Evolutionary conservation across 2,113 vertebrate genomes (phyloP).

Genomic region (Machaerirhynchus nigripectus): DNA sequence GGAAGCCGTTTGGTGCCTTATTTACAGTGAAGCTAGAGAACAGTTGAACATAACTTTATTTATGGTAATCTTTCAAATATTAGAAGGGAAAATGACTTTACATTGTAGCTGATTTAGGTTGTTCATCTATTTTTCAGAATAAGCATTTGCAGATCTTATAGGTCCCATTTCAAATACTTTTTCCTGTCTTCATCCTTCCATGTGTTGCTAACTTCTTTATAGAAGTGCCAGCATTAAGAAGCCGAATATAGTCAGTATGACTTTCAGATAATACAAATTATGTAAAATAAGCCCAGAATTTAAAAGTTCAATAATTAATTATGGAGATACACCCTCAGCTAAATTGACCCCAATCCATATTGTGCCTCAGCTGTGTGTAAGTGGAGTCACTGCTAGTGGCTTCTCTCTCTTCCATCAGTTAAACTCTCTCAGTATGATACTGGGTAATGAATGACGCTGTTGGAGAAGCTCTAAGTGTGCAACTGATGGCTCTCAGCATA

Average conservation of each 20-base stretch:
- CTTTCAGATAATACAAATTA: not conserved
- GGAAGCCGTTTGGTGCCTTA: not conserved
- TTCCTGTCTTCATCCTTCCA: not conserved
- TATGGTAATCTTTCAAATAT: not conserved
- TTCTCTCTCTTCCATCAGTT: not conserved
- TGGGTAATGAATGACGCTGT: not conserved
- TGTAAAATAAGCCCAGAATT: not conserved
- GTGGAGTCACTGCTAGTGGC: not conserved
- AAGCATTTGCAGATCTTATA: not conserved
- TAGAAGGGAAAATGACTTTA: not conserved
- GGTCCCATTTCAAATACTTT: not conserved
- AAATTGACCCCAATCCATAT: not conserved
- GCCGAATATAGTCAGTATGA: not conserved
- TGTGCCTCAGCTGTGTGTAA: not conserved
- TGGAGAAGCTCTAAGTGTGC: not conserved
- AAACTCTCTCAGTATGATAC: not conserved
- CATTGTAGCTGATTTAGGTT: not conserved
- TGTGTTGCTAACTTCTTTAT: not conserved
- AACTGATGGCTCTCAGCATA: constrained; percentile 15
- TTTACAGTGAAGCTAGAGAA: not conserved
- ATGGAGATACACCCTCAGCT: not conserved
- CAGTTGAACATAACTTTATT: not conserved
- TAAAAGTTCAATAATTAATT: not conserved
- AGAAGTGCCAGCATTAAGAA: not conserved
- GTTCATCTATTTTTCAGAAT: not conserved